Evolutionary conservation across 2,888 invertebrate genomes (phyloP).

Genomic region (Drymonia ruficornis): DNA sequence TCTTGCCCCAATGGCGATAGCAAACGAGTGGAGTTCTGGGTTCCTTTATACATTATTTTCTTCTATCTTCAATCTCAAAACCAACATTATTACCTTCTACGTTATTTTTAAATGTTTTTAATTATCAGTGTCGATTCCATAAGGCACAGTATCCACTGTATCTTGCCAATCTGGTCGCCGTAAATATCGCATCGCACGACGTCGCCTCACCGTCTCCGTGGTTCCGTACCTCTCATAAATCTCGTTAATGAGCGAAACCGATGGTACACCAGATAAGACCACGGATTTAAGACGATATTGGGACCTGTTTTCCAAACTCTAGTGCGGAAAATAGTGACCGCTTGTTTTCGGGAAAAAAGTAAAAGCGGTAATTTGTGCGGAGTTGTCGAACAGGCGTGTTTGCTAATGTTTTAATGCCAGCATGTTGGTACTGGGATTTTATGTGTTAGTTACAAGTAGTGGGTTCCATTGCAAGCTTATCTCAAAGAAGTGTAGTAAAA

Average conservation of each 20-base stretch:
- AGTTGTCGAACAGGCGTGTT: background rate
- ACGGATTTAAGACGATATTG: constrained; percentile 42
- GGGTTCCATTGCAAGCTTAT: background rate
- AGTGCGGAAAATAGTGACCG: constrained; percentile 34
- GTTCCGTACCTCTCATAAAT: constrained; percentile 78
- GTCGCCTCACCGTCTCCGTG: constrained; percentile 72
- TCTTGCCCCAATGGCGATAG: too few species aligned
- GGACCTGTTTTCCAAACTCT: constrained; percentile 39
- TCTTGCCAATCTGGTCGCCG: constrained; percentile 68
- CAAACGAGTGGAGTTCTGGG: too few species aligned
- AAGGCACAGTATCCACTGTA: constrained; percentile 44
- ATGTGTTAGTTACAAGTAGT: background rate
- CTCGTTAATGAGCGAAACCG: constrained; percentile 80
- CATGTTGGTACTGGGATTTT: background rate
- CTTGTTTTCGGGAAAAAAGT: constrained; percentile 27
- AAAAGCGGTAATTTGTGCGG: background rate
- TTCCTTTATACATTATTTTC: too few species aligned
- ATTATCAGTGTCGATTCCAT: constrained; percentile 28
- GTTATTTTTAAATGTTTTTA: background rate
- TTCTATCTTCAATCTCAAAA: too few species aligned
- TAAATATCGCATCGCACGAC: constrained; percentile 74
- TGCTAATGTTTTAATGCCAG: background rate
- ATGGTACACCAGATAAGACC: constrained; percentile 75
- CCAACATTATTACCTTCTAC: too few species aligned
- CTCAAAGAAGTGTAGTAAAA: background rate